Base-by-base conservation (phyloP, 2,888 invertebrate genomes). In the Spisula subtruncata region DNA sequence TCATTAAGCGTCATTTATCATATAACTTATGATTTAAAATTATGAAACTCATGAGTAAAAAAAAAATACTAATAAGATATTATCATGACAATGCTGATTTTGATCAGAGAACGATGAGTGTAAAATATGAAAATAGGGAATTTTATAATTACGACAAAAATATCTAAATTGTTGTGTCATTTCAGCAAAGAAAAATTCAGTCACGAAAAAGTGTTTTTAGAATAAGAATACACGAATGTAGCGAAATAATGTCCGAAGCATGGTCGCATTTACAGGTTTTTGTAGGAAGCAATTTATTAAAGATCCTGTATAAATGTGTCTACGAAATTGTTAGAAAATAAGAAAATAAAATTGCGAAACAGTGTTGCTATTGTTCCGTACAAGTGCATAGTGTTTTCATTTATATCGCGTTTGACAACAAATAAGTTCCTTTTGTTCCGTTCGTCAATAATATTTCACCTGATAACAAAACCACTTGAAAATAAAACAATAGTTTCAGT, bases 381-480 rank as follows among this genome's bases (percentile, higher is more conserved):
- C 18, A 32, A 75, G 16, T 12, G 14, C 25, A 75, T 75, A 35
- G 8, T 75, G 35, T 75, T 75, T 75, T 75, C 75, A 35, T 75
- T 75, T 75, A 75, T 75, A 66, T 25, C 25, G 60, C 60, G 1
- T 66, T 66, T 66, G 25, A 66, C 35, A 75, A 75, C 16, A 75
- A 35, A 75, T 75, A 75, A 32, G 32, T 35, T 75, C 14, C 75
- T 25, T 35, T 35, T 75, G 75, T 75, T 75, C 75, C 2, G 2
- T 66, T 66, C 25, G 25, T 66, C 25, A 66, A 66, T 75, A 75
- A 75, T 75, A 35, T 35, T 75, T 75, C 35, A 75, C 75, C 16
- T 35, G 12, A 32, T 35, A 75, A 75, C 75, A 75, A 35, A 75
- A 75, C 29, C n/a, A 75, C 75, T 75, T 75, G 14, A 75, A 60